Conservation (phyloP, 1,140 invertebrate genomes). For the Mercenaria mercenaria region DNA sequence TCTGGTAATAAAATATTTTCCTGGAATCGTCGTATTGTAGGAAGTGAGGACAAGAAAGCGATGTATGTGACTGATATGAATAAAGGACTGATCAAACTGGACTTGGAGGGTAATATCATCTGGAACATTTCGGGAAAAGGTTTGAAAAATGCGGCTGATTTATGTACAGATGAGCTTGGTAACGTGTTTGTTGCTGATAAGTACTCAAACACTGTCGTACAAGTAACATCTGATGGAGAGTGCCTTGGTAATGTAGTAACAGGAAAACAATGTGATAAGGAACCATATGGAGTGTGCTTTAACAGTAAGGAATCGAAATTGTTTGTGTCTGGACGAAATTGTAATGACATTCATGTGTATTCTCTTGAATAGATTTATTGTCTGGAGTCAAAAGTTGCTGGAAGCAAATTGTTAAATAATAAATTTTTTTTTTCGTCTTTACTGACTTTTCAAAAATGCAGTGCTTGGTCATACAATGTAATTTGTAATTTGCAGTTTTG, state of each 20-base stretch:
- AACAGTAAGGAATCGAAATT: not conserved
- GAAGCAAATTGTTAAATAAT: too few relatives aligned
- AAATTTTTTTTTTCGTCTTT: too few relatives aligned
- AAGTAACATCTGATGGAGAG: not conserved
- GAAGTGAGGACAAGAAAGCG: not conserved
- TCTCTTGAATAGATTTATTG: too few relatives aligned
- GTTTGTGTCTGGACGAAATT: not conserved
- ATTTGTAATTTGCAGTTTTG: too few relatives aligned
- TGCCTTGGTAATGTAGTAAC: not conserved
- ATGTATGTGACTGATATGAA: not conserved
- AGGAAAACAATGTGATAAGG: not conserved
- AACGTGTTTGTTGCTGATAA: not conserved
- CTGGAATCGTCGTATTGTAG: not conserved
- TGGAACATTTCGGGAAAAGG: not conserved
- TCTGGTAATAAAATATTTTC: not conserved
- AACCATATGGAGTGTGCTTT: not conserved
- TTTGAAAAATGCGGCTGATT: not conserved
- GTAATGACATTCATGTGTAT: too few relatives aligned
- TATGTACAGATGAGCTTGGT: not conserved
- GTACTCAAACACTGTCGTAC: not conserved
- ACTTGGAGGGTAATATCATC: not conserved
- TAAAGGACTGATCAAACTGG: not conserved
- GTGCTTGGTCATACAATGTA: too few relatives aligned
- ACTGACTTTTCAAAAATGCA: too few relatives aligned
- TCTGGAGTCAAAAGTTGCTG: too few relatives aligned